Evolutionary conservation across 2,888 invertebrate genomes (phyloP).

Genomic region (Lycaena phlaeas): DNA sequence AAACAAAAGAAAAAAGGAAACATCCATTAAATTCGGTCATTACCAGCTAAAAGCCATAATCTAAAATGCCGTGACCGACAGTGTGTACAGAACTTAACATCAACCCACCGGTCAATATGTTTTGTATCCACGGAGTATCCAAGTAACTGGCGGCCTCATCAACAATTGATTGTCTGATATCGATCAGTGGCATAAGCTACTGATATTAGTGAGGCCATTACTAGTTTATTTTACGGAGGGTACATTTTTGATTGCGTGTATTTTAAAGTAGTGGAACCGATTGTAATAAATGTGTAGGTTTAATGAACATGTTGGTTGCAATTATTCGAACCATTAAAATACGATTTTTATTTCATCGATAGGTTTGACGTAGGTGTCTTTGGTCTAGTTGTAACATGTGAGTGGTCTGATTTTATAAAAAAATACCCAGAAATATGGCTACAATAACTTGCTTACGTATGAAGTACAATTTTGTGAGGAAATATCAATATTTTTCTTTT

Average conservation of each 20-base stretch:
- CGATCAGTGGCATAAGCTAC: conserved; percentile 27
- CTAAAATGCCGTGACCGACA: neutral
- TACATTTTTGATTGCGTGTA: conserved; percentile 3
- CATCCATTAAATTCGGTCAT: neutral
- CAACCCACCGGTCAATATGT: conserved; percentile 39
- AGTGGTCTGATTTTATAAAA: too few relatives aligned
- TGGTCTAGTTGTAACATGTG: too few relatives aligned
- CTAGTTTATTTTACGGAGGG: conserved; percentile 2
- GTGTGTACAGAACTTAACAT: neutral
- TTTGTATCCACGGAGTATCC: conserved; percentile 51
- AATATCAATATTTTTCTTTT: too few relatives aligned
- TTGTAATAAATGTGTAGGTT: neutral
- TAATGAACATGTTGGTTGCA: too few relatives aligned
- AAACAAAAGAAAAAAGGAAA: neutral
- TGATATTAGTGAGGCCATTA: conserved; percentile 3
- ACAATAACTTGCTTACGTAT: too few relatives aligned
- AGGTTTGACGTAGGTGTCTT: too few relatives aligned
- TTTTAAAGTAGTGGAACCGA: neutral
- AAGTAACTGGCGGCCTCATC: conserved; percentile 58
- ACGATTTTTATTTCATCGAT: too few relatives aligned
- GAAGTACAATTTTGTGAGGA: too few relatives aligned
- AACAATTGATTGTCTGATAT: conserved; percentile 56
- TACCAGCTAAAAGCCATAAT: neutral
- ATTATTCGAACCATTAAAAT: too few relatives aligned
- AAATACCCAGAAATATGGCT: too few relatives aligned